A percentile compares a stretch with the other conserved stretches of the same genome.
phyloP scores from a whole-genome alignment of 37 sponge, comb jelly and placozoan genomes.

The Chondrilla cf. caribensis region DNA sequence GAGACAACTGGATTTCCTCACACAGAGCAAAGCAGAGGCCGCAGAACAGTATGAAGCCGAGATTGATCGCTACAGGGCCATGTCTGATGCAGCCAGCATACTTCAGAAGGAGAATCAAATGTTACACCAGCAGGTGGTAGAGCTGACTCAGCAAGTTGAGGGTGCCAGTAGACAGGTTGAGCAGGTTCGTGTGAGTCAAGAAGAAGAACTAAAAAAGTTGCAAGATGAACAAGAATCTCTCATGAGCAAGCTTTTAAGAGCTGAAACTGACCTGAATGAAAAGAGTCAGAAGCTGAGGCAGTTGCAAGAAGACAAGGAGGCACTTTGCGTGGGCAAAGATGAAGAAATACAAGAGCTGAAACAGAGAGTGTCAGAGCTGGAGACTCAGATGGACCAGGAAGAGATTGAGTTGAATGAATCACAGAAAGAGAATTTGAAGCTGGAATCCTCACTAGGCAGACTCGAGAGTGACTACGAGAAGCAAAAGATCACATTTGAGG shows the following conservation, averaged over 20 bases:
- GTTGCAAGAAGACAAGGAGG: not conserved
- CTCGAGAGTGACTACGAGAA: not conserved
- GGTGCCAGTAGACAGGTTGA: not conserved
- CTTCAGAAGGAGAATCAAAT: not conserved
- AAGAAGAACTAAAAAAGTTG: not conserved
- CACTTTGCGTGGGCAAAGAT: not conserved
- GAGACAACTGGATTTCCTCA: not conserved
- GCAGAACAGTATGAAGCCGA: not conserved
- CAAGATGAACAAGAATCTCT: not conserved
- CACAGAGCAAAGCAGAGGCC: not conserved
- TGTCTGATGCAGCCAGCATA: not conserved
- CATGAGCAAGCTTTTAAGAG: not conserved
- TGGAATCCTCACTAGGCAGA: not conserved
- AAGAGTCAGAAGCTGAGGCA: not conserved
- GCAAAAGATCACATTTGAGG: not conserved
- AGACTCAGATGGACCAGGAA: not conserved
- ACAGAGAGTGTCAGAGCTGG: not conserved
- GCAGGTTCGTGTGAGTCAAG: not conserved
- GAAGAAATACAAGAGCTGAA: not conserved
- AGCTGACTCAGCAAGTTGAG: not conserved
- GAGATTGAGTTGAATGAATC: not conserved
- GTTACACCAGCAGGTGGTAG: not conserved
- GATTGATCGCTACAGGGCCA: not conserved
- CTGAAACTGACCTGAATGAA: not conserved
- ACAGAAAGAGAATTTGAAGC: constrained; percentile 13